These are phyloP conservation scores for Odocoileus virginianus DNA, from an alignment of 2,113 vertebrate species.

Conservation along the genomic window DNA sequence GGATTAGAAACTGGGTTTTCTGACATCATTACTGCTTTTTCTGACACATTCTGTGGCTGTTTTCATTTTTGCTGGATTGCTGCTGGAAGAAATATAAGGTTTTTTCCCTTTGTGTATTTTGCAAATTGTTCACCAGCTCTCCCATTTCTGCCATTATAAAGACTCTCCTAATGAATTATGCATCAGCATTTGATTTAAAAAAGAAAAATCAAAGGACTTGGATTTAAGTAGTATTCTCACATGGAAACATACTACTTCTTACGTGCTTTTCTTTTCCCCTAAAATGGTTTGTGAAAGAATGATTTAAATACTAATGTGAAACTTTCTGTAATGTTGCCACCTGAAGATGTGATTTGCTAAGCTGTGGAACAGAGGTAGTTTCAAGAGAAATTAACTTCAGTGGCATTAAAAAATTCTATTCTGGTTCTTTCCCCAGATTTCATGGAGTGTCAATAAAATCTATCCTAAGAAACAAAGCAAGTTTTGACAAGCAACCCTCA, in stretches of 20 bases:
- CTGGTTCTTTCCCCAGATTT: background rate
- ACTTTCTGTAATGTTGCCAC: conserved; percentile 11
- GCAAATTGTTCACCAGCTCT: conserved; percentile 46
- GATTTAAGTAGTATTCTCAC: conserved; percentile 48
- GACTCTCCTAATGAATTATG: conserved; percentile 67
- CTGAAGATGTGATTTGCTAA: conserved; percentile 27
- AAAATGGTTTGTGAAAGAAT: conserved; percentile 25
- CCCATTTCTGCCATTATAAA: conserved; percentile 58
- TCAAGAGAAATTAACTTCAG: conserved; percentile 26
- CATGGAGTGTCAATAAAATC: conserved; percentile 25
- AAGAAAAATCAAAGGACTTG: conserved; percentile 67
- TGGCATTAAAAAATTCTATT: background rate
- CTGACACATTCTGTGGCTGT: background rate
- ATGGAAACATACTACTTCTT: conserved; percentile 46
- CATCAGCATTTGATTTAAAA: conserved; percentile 63
- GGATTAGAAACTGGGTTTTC: background rate
- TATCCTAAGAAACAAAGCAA: conserved; percentile 11
- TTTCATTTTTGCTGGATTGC: background rate
- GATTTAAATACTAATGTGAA: conserved; percentile 62
- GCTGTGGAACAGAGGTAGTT: background rate
- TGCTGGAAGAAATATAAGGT: conserved; percentile 12
- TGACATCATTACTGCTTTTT: background rate
- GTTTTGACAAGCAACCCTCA: background rate
- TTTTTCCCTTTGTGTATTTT: conserved; percentile 52
- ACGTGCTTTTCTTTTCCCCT: background rate